These are phyloP conservation scores for Scomber japonicus DNA, from an alignment of 2,113 vertebrate genomes.

Conservation along the genomic window DNA sequence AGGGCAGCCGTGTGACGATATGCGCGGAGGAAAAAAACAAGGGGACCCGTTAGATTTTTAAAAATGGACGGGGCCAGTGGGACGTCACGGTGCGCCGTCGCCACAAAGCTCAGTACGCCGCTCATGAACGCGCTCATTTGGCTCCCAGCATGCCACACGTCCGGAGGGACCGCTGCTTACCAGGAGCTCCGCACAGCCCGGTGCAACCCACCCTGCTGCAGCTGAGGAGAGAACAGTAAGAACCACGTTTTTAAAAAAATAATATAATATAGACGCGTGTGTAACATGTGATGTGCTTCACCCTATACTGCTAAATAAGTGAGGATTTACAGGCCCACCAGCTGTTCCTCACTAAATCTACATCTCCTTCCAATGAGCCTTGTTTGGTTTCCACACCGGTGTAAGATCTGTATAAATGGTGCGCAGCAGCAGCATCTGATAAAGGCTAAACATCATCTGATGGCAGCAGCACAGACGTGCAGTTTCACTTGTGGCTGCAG, in stretches of 20 bases:
- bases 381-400: background rate
- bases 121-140: constrained; percentile 80
- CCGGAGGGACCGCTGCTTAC: constrained; percentile 59
- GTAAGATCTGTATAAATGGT: constrained; percentile 1
- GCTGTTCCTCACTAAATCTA: constrained; percentile 1
- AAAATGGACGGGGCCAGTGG: constrained; percentile 83
- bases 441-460: constrained; percentile 40
- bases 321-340: constrained; percentile 16
- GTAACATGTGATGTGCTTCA: constrained; percentile 27
- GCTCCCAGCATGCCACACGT: constrained; percentile 64
- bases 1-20: constrained; percentile 48
- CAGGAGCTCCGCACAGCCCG: constrained; percentile 60
- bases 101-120: constrained; percentile 81
- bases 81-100: constrained; percentile 84
- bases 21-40: constrained; percentile 8
- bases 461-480: constrained; percentile 51
- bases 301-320: constrained; percentile 35
- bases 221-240: constrained; percentile 65
- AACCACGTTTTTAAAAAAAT: background rate
- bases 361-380: background rate
- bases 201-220: constrained; percentile 55
- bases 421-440: constrained; percentile 40
- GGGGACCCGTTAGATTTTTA: constrained; percentile 58
- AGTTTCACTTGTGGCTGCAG: constrained; percentile 73
- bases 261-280: constrained; percentile 12